phyloP scores from a whole-genome alignment of 2,113 vertebrate species.

The Erythrocercus mccallii region DNA sequence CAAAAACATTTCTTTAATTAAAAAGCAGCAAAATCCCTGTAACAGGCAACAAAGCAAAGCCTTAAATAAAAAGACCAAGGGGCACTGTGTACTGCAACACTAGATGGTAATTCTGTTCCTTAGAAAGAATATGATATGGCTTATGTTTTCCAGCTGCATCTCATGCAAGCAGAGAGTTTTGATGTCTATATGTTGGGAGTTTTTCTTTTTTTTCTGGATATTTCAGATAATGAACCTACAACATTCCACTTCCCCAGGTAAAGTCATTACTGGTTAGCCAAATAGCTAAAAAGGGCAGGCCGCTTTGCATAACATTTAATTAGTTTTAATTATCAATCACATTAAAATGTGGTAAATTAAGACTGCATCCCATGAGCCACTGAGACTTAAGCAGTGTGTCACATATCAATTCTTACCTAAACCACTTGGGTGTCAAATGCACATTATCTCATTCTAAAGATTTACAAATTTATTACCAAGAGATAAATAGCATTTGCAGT shows the following conservation, averaged over 20 bases:
- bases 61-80: background rate
- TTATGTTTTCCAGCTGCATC: background rate
- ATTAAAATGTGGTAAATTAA: constrained; percentile 23
- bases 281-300: background rate
- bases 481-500: background rate
- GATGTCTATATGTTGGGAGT: background rate
- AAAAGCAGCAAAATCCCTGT: background rate
- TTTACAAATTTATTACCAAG: constrained; percentile 1
- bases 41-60: background rate
- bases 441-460: background rate
- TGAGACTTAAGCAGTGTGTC: background rate
- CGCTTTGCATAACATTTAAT: constrained; percentile 25
- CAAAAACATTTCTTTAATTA: background rate
- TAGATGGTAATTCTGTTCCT: background rate
- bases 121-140: background rate
- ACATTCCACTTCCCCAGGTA: background rate
- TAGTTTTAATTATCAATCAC: constrained; percentile 42
- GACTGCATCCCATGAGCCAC: background rate
- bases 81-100: background rate
- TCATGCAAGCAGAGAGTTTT: background rate
- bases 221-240: background rate
- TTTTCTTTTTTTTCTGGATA: background rate
- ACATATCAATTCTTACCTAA: background rate
- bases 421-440: background rate
- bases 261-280: background rate